Base-by-base conservation (phyloP, 1,140 invertebrate genomes). In the Matsumurasca onukii region DNA sequence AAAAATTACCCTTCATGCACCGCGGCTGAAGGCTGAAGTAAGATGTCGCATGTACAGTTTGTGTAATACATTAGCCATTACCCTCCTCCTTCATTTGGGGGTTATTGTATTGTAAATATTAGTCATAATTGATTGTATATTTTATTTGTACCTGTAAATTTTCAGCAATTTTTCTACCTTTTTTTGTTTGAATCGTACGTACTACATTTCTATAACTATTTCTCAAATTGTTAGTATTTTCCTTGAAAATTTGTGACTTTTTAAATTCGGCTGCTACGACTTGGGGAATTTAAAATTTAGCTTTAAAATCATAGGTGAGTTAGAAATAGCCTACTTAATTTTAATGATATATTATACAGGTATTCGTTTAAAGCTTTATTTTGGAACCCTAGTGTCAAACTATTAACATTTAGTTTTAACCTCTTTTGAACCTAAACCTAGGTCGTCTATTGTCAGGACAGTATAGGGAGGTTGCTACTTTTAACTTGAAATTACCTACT, bases 61-160 rank as follows among this genome's bases (percentile, higher is more conserved):
- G 66, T 61, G 68, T 70, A 65, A 72, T 72, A 70, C 71, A 72
- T 72, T 72, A 69, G 69, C 69, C 69, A 62, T 62, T 68, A 69
- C 66, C 69, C 68, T 69, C 71, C 69, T 70, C 71, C 69, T 65
- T 64, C 57, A 66, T 59, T 67, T 69, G 71, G 71, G 71, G 71
- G 63, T 70, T 64, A n/a, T n/a, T 70, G 48, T 72, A 52, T 57
- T 72, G 71, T 72, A 72, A 70, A 72, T 72, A 72, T 62, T 72
- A 69, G 68, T 72, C 63, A 69, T 69, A 70, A 61, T 68, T 31
- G 55, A 70, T 57, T 55, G 69, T 72, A 69, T 72, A 72, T 61
- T 70, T 69, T 72, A 72, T 61, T 45, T 72, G 66, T 63, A 34
- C 27, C 65, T 72, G 71, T 72, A 72, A 49, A 71, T 69, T 71